These are phyloP conservation scores for Zelostemma sp. DNA, from an alignment of 1,140 invertebrate species.

Conservation along the genomic window DNA sequence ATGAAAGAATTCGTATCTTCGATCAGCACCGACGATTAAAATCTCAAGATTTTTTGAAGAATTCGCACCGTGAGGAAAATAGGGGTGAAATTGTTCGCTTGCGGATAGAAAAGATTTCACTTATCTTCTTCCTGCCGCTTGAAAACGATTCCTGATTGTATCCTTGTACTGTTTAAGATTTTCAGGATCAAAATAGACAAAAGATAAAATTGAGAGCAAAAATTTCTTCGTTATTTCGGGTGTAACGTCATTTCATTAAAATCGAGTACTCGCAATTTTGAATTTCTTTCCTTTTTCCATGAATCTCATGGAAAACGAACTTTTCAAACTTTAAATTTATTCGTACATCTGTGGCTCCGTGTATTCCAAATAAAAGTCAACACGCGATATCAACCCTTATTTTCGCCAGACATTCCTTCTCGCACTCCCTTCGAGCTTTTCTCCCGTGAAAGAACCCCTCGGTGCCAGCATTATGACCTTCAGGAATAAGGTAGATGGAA, in stretches of 20 bases:
- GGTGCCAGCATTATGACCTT: constrained; percentile 32
- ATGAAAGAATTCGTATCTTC: constrained; percentile 31
- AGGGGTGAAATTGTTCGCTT: constrained; percentile 34
- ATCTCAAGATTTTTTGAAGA: constrained; percentile 46
- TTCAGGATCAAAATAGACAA: too few species aligned
- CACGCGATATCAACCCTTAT: constrained; percentile 11
- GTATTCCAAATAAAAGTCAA: constrained; percentile 10
- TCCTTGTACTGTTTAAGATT: too few species aligned
- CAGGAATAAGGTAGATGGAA: constrained; percentile 32
- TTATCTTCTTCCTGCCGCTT: constrained; percentile 43
- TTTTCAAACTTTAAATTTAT: not conserved
- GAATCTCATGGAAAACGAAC: too few species aligned
- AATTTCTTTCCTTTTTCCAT: too few species aligned
- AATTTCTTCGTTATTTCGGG: too few species aligned
- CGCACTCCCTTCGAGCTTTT: constrained; percentile 1
- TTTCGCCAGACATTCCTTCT: too few species aligned
- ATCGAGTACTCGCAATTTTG: too few species aligned
- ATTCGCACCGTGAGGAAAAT: constrained; percentile 40
- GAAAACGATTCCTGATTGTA: constrained; percentile 24
- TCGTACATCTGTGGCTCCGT: not conserved
- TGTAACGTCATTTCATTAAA: constrained; percentile 4
- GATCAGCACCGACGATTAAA: constrained; percentile 35
- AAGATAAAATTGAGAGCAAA: too few species aligned
- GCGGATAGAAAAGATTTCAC: constrained; percentile 25
- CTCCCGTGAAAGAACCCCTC: constrained; percentile 24